phyloP scores from a whole-genome alignment of 2,888 invertebrate genomes.

The Andricus curvator region DNA sequence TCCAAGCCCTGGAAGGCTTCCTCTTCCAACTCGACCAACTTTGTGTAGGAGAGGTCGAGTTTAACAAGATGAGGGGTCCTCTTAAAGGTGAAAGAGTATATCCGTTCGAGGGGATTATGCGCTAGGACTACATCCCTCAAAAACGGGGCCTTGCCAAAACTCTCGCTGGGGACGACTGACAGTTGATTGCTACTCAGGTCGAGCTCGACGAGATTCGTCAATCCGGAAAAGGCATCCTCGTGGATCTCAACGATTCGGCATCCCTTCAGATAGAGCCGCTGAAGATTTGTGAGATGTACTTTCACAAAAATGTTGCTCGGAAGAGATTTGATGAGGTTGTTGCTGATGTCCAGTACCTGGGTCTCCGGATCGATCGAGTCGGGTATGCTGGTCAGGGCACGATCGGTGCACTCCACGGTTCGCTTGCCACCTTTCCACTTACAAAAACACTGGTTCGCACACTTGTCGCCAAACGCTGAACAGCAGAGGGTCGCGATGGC shows the following conservation, averaged over 20 bases:
- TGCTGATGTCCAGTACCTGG: slow-evolving; percentile 93
- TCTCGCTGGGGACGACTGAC: slow-evolving; percentile 88
- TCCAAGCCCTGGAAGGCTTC: slow-evolving; percentile 89
- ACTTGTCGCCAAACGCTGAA: slow-evolving; percentile 71
- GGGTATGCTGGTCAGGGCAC: slow-evolving; percentile 90
- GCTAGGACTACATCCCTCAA: slow-evolving; percentile 89
- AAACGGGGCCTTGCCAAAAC: slow-evolving; percentile 89
- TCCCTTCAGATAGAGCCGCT: slow-evolving; percentile 90
- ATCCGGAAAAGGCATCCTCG: slow-evolving; percentile 89
- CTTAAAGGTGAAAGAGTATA: slow-evolving; percentile 87
- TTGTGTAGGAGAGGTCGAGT: slow-evolving; percentile 90
- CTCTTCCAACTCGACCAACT: slow-evolving; percentile 88
- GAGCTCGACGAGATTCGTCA: slow-evolving; percentile 93
- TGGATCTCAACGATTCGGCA: slow-evolving; percentile 93
- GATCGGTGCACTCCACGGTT: slow-evolving; percentile 93
- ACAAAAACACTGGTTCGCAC: slow-evolving; percentile 85
- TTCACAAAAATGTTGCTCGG: slow-evolving; percentile 90
- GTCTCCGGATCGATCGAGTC: slow-evolving; percentile 92
- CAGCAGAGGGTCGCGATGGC: slow-evolving; percentile 57
- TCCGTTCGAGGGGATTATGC: slow-evolving; percentile 90
- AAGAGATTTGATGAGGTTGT: slow-evolving; percentile 91
- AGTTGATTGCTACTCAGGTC: slow-evolving; percentile 92
- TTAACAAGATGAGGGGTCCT: slow-evolving; percentile 88
- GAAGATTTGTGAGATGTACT: slow-evolving; percentile 90
- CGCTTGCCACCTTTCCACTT: slow-evolving; percentile 97